Evolutionary conservation across 2,797 vertebrate species (phyloP).

Genomic region (Urosaurus nigricauda): DNA sequence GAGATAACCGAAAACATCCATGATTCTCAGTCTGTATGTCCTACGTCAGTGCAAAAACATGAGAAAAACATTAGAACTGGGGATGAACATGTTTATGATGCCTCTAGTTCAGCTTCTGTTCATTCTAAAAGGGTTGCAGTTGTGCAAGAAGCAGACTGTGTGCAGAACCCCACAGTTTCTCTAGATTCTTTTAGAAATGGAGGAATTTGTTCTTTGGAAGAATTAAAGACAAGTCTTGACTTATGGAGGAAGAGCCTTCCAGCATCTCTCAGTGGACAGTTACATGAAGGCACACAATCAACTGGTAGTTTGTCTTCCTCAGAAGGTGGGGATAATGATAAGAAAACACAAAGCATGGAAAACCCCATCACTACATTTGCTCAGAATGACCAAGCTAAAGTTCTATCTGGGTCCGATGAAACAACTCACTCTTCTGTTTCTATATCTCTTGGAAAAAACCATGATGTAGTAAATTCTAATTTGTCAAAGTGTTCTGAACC

Average conservation of each 20-base stretch:
- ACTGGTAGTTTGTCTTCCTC: conserved; percentile 32
- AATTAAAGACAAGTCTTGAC: conserved; percentile 74
- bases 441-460: conserved; percentile 63
- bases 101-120: not conserved
- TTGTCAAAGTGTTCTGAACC: conserved; percentile 74
- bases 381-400: conserved; percentile 38
- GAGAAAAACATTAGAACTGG: conserved; percentile 14
- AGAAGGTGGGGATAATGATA: not conserved
- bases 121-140: not conserved
- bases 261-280: conserved; percentile 38
- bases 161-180: conserved; percentile 17
- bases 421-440: conserved; percentile 18
- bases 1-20: not conserved
- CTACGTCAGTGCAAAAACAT: not conserved
- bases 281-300: conserved; percentile 31
- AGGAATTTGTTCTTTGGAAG: conserved; percentile 72
- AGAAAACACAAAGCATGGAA: conserved; percentile 18
- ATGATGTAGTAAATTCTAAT: conserved; percentile 60
- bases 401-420: conserved; percentile 26
- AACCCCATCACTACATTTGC: conserved; percentile 39
- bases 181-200: conserved; percentile 41
- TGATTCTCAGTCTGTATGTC: not conserved
- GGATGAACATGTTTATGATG: conserved; percentile 22
- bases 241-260: conserved; percentile 73
- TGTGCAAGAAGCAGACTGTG: conserved; percentile 33